Base-by-base conservation (phyloP, 2,797 vertebrate species). In the Lacerta bilineata region DNA sequence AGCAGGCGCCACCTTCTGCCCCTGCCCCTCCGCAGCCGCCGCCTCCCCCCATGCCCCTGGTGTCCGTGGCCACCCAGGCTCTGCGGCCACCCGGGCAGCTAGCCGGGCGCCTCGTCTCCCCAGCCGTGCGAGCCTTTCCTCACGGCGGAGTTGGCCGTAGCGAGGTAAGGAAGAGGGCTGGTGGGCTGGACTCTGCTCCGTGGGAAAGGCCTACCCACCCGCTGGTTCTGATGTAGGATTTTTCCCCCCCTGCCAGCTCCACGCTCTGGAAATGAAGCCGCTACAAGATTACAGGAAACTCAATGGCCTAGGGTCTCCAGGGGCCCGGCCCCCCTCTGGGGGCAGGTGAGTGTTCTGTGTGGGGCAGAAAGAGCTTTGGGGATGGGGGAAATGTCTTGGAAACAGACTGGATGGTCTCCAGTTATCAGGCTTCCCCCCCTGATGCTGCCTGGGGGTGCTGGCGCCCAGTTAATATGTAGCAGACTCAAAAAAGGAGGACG, bases 261-360 rank as follows among this genome's bases (percentile, higher is more conserved):
- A 96, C 39, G 81, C 95, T 66, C 72, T 94, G 77, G 96, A 96
- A 91, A 64, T 96, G 82, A 96, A 96, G 91, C 95, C 95, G 29
- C 92, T 95, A 50, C 95, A 95, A 55, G 95, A 96, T 90, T 95
- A 95, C 88, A 89, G 94, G 36, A 96, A 95, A 85, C 82, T 94
- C 50, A 94, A 87, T 87, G 91, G 59, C 76, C 91, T 95, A 46
- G 95, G 95, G 87, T 91, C 92, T 80, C 87, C 93, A 0, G 96
- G 95, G 75, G 87, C 92, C 27, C 92, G 93, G 13, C 78, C 94
- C 77, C 90, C 93, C 33, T 68, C 94, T 68, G 39, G 90, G 80
- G 95, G 91, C 92, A 94, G 95, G 95, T 93, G 90, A 91, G 93
- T 71, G 5, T 23, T 46, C 29, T 23, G 18, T 6, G 2, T 25